These are phyloP conservation scores for Xanthorhoe spadicearia DNA, from an alignment of 2,888 invertebrate genomes.

Conservation along the genomic window DNA sequence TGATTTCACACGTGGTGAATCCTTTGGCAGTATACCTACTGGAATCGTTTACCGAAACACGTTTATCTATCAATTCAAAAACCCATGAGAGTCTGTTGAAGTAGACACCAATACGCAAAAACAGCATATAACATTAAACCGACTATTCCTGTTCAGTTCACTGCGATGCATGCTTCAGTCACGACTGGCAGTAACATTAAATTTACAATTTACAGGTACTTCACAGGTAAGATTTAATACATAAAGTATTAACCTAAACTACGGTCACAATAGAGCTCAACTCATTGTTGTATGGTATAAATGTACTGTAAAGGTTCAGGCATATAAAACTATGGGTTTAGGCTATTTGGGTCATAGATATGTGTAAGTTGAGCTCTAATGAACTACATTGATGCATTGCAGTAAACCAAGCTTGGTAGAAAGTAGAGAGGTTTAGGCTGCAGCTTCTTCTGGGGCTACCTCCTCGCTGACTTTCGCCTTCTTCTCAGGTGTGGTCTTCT, in stretches of 20 bases:
- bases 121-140: conserved; percentile 77
- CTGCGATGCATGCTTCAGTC: conserved; percentile 76
- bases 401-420: conserved; percentile 74
- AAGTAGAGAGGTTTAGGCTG: conserved; percentile 76
- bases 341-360: conserved; percentile 66
- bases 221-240: conserved; percentile 81
- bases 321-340: conserved; percentile 68
- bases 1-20: conserved; percentile 79
- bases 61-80: conserved; percentile 71
- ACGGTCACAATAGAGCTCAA: conserved; percentile 79
- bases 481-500: conserved; percentile 89
- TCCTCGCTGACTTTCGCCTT: conserved; percentile 89
- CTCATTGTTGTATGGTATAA: conserved; percentile 57
- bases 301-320: conserved; percentile 41
- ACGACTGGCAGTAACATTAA: conserved; percentile 70
- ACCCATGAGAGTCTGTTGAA: conserved; percentile 69
- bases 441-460: conserved; percentile 81
- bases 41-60: conserved; percentile 68
- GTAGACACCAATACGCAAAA: conserved; percentile 75
- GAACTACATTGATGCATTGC: conserved; percentile 77
- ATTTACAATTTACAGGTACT: conserved; percentile 85
- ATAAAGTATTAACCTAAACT: conserved; percentile 76
- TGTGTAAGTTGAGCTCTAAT: conserved; percentile 79
- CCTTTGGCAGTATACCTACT: conserved; percentile 82
- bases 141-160: conserved; percentile 70